Percentiles rank a stretch among this genome's conserved stretches.
phyloP scores from a whole-genome alignment of 2,797 vertebrate species.

The Tenualosa thibaudeaui region DNA sequence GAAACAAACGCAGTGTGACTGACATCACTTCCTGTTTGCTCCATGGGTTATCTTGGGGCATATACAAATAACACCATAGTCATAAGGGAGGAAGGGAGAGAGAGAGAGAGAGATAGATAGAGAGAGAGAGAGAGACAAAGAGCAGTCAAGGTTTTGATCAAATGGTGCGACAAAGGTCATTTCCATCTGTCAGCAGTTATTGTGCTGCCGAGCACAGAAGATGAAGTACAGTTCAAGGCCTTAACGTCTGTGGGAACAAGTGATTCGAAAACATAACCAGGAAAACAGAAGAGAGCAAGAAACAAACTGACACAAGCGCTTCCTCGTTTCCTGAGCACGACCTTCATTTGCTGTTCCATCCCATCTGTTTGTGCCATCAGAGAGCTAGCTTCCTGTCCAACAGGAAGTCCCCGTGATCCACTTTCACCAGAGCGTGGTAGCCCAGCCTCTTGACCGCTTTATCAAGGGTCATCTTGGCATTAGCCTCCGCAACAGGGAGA shows the following conservation, averaged over 20 bases:
- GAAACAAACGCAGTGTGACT: not conserved
- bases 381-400: not conserved
- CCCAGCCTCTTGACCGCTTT: not conserved
- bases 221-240: not conserved
- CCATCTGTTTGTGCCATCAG: not conserved
- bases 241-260: not conserved
- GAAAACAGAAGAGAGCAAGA: not conserved
- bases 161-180: not conserved
- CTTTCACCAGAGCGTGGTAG: not conserved
- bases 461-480: too few species aligned
- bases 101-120: not conserved
- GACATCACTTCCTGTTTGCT: constrained; percentile 10
- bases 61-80: not conserved
- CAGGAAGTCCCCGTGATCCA: constrained; percentile 9
- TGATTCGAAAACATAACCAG: not conserved
- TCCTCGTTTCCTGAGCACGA: constrained; percentile 1
- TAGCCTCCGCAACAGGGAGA: not conserved
- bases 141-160: not conserved
- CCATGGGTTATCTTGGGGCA: not conserved
- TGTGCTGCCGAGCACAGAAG: not conserved
- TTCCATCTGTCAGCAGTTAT: not conserved
- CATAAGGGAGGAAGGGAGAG: not conserved
- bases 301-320: not conserved
- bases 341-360: constrained; percentile 17
- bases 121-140: not conserved